Percentiles rank a stretch among this genome's conserved stretches.
Conservation (phyloP, 2,888 invertebrate genomes). For the Drosophila birchii region DNA sequence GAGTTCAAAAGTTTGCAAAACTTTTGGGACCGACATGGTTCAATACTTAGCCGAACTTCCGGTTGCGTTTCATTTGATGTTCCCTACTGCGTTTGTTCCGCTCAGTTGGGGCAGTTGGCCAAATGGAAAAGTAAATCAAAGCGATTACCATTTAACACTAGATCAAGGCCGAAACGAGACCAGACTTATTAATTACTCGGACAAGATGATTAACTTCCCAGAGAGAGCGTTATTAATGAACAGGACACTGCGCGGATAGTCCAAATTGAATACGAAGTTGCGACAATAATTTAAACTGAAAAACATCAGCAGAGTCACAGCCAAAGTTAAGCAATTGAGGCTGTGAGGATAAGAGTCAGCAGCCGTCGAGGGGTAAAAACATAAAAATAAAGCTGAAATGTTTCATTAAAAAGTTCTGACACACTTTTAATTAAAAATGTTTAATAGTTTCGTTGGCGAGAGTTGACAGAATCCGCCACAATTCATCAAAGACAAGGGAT, state of each 20-base stretch:
- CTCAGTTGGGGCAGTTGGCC: conserved; percentile 36
- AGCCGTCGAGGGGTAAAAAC: conserved; percentile 4
- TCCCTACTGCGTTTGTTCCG: conserved; percentile 47
- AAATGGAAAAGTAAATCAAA: conserved; percentile 65
- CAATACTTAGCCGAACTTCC: conserved; percentile 46
- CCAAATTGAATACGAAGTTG: conserved; percentile 10
- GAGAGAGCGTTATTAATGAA: conserved; percentile 41
- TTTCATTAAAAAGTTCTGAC: conserved; percentile 37
- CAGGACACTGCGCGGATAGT: conserved; percentile 1
- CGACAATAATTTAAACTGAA: neutral
- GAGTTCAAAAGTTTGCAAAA: conserved; percentile 53
- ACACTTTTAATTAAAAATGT: conserved; percentile 46
- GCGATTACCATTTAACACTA: conserved; percentile 43
- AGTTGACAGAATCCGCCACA: conserved; percentile 27
- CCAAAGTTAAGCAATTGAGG: conserved; percentile 13
- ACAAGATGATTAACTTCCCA: conserved; percentile 54
- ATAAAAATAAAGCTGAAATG: conserved; percentile 17
- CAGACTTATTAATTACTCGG: conserved; percentile 63
- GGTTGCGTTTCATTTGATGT: conserved; percentile 62
- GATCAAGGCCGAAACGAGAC: conserved; percentile 21
- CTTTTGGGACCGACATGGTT: conserved; percentile 38
- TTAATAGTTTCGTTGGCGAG: conserved; percentile 34
- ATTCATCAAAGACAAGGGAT: conserved; percentile 25
- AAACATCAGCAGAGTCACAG: neutral
- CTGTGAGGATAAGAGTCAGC: conserved; percentile 1